Percentiles rank a stretch among this genome's conserved stretches.
Evolutionary conservation across 2,888 invertebrate species (phyloP).

Genomic region (Macrophya annulata): DNA sequence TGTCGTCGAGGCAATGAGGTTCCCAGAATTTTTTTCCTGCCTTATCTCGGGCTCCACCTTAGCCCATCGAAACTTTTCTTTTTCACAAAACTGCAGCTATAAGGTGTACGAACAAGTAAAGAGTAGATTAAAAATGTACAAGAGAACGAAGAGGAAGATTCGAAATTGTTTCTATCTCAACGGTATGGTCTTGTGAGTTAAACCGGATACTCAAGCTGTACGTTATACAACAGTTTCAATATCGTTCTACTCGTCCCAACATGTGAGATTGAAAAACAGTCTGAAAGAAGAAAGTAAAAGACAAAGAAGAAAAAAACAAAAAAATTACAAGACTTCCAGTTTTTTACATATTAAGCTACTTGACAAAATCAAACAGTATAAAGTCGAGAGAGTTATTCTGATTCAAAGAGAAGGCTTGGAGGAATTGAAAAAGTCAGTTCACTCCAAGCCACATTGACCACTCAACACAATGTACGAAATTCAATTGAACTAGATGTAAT

Average conservation of each 20-base stretch:
- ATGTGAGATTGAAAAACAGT: background rate
- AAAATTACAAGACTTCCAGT: background rate
- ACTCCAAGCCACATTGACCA: background rate
- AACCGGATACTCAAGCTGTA: background rate
- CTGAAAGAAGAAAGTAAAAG: background rate
- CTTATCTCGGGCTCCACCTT: slow-evolving; percentile 19
- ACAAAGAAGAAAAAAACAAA: background rate
- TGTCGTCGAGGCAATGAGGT: slow-evolving; percentile 26
- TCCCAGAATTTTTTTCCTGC: slow-evolving; percentile 21
- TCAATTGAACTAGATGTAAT: slow-evolving; percentile 27
- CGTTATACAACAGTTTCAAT: background rate
- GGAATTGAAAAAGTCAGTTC: slow-evolving; percentile 12
- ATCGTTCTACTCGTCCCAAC: background rate
- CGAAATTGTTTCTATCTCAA: slow-evolving; percentile 6
- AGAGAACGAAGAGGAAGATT: slow-evolving; percentile 12
- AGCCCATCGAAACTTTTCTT: background rate
- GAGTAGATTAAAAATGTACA: slow-evolving; percentile 46
- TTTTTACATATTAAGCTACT: background rate
- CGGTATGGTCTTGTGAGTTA: background rate
- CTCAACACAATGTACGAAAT: slow-evolving; percentile 27
- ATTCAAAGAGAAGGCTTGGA: background rate
- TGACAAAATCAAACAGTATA: slow-evolving; percentile 19
- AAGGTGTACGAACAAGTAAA: background rate
- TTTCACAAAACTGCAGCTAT: background rate
- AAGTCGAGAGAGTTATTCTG: slow-evolving; percentile 16